A percentile compares a stretch with the other conserved stretches of the same genome.
phyloP scores from a whole-genome alignment of 1,140 invertebrate species.

The Acyrthosiphon pisum region DNA sequence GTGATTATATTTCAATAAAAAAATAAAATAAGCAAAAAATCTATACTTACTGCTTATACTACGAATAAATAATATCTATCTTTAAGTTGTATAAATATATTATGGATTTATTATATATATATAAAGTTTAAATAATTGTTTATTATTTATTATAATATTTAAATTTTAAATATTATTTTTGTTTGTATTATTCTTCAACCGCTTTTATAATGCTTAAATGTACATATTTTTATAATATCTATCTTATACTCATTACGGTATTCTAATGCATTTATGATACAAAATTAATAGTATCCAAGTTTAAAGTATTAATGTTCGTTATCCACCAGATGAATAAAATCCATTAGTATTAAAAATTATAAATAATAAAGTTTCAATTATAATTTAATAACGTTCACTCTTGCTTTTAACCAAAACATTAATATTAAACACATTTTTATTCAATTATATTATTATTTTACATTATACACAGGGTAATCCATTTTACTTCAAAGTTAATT shows the following conservation, averaged over 20 bases:
- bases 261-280: background rate
- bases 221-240: background rate
- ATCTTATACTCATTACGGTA: background rate
- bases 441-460: background rate
- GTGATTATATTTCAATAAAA: too few relatives aligned
- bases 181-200: background rate
- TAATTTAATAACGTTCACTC: background rate
- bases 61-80: background rate
- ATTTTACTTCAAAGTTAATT: background rate
- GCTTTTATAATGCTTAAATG: background rate
- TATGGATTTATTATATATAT: background rate
- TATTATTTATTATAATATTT: background rate
- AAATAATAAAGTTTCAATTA: background rate
- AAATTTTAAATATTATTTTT: background rate
- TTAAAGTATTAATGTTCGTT: background rate
- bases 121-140: background rate
- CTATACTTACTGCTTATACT: background rate
- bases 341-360: constrained; percentile 15
- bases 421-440: background rate
- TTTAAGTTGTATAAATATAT: background rate
- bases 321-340: background rate
- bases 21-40: too few relatives aligned
- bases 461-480: background rate
- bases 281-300: constrained; percentile 14
- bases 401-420: background rate